Conservation (phyloP, 2,888 invertebrate species). For the Hesperia comma region DNA sequence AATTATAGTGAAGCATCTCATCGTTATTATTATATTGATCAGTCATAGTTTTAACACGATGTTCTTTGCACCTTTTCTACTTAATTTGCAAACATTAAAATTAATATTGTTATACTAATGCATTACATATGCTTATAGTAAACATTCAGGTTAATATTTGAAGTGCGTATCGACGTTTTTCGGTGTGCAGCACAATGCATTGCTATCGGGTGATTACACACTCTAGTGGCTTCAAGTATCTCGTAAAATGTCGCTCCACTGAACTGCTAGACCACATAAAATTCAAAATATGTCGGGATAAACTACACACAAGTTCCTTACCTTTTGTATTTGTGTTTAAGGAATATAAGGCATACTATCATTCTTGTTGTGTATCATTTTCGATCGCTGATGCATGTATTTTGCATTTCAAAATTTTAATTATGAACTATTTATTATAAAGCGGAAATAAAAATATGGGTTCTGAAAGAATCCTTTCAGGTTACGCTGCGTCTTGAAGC, state of each 20-base stretch:
- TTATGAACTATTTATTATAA: too few species aligned
- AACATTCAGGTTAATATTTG: slow-evolving; percentile 7
- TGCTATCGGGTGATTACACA: slow-evolving; percentile 73
- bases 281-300: slow-evolving; percentile 47
- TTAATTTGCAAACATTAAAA: background rate
- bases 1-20: too few species aligned
- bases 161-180: slow-evolving; percentile 56
- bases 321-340: background rate
- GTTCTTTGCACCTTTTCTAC: too few species aligned
- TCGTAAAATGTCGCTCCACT: slow-evolving; percentile 58
- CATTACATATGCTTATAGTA: background rate
- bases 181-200: slow-evolving; percentile 59
- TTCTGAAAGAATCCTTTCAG: too few species aligned
- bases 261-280: slow-evolving; percentile 69
- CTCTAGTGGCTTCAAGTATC: slow-evolving; percentile 63
- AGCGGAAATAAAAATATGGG: too few species aligned
- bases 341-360: background rate
- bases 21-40: too few species aligned
- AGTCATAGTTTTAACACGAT: too few species aligned
- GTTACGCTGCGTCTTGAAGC: too few species aligned
- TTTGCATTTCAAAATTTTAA: background rate
- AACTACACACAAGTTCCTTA: background rate
- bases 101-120: background rate
- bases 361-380: background rate
- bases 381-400: background rate